phyloP scores from a whole-genome alignment of 2,888 invertebrate genomes.

The Julus scanicus region DNA sequence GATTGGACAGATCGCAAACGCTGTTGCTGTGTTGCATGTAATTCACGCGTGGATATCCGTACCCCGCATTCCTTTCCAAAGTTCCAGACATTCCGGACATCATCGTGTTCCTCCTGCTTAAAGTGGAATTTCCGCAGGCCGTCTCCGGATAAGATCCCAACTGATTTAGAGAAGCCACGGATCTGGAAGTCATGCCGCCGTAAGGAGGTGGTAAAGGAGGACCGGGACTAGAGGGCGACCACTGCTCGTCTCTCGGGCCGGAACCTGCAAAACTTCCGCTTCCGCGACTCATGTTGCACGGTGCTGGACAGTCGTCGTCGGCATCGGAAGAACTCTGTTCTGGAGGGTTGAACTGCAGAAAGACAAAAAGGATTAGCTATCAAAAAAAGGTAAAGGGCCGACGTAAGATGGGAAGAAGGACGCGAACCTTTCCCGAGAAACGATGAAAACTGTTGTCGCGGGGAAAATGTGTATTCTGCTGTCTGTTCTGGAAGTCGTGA shows the following conservation, averaged over 20 bases:
- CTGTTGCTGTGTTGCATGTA: constrained; percentile 54
- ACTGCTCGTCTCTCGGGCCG: constrained; percentile 25
- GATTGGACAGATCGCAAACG: constrained; percentile 53
- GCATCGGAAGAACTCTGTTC: constrained; percentile 54
- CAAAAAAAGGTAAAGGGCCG: not conserved
- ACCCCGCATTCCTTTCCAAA: constrained; percentile 43
- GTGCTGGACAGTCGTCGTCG: constrained; percentile 49
- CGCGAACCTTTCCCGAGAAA: not conserved
- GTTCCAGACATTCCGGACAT: not conserved
- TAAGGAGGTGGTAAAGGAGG: not conserved
- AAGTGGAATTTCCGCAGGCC: not conserved
- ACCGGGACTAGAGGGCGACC: not conserved
- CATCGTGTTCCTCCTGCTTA: constrained; percentile 48
- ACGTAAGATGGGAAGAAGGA: not conserved
- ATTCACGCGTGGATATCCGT: not conserved
- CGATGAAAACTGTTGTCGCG: not conserved
- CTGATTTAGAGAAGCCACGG: not conserved
- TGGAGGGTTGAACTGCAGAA: not conserved
- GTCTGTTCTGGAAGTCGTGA: not conserved
- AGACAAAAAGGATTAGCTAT: not conserved
- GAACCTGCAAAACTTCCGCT: constrained; percentile 34
- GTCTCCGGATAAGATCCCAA: not conserved
- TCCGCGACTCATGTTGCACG: not conserved
- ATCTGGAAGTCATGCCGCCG: constrained; percentile 25
- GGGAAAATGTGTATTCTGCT: not conserved